Evolutionary conservation across 2,797 vertebrate species (phyloP), one percentile per base, ranked within the genome.

Genomic region (Chelon labrosus): DNA sequence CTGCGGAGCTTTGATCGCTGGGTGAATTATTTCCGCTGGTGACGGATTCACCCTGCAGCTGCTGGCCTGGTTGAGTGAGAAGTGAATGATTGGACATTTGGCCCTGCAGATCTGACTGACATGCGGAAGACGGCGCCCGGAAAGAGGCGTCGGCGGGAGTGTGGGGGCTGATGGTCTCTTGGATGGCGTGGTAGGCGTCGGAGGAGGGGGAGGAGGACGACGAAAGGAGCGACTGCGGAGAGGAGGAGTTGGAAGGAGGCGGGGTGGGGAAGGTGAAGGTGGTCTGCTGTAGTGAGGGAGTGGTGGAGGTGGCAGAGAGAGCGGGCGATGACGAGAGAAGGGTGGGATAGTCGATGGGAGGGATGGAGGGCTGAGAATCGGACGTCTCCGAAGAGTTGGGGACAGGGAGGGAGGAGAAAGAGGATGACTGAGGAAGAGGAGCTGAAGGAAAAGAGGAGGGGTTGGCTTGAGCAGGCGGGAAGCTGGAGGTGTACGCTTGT

Each of bases 371-470:
- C 39, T 65, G 89, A 37, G 72, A 52, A 16, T 82, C 44, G 3
- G 84, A 35, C 22, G 70, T 2, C 1, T 84, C 71, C 0, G 79
- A 83, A 11, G 79, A 60, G 67, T 76, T 54, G 0, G 82, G 31
- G 39, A 62, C 22, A 6, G 77, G 71, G 65, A 91, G 85, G 44
- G 75, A 82, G 57, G 80, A 55, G 72, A 70, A 90, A 38, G 84
- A 84, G 77, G 79, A 90, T 75, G 93, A 55, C 90, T 92, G 56
- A 93, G 94, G 86, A 91, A 87, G 84, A 62, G 85, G 70, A 57
- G 75, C 65, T 1, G 86, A 64, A n/a, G 82, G 44, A 67, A 92
- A 93, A 10, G 90, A 77, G 39, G 88, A 68, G 54, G 88, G 78
- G 46, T 91, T 92, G 46, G 89, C 61, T 14, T 92, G 91, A 4